Evolutionary conservation across 2,888 invertebrate species (phyloP), one percentile per base, ranked within the genome.

Genomic region (Anaspis maculata): DNA sequence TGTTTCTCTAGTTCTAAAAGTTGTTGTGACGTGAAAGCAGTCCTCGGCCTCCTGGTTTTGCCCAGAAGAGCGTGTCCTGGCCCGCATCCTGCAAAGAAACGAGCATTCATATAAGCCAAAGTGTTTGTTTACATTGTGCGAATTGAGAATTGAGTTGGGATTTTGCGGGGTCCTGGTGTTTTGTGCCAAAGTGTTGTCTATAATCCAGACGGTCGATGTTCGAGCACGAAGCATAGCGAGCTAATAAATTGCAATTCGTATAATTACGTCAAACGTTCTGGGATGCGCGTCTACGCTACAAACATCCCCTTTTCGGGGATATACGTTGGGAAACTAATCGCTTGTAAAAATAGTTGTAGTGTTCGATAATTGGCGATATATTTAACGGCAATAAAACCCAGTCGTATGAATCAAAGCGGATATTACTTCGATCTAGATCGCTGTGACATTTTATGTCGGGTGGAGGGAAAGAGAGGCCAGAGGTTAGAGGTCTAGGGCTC

Each of bases 1-100:
- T 98, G 97, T 64, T 95, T 89, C 69, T 98, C 98, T 57, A 98
- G 70, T 66, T 98, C 97, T 49, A 98, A 72, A 12, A 98, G 77
- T 59, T 98, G 98, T 61, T 98, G 97, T 0, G 74, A 89, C 2
- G 97, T 98, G 72, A 98, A 98, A 2, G 98, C 97, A 1, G 98
- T 98, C 37, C 98, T 74, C 0, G 98, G 98, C 45, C 98, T 74
- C 34, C 92, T 70, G 23, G 91, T 89, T 69, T 92, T 91, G 3
- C 87, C 85, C 38, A 85, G 67, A 22, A 85, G 72, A 1, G 89
- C 85, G 64, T 89, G 88, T 9, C 81, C 81, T 0, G 73, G 71
- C 7, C 72, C 70, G 54, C 73, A 73, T 49, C 73, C 73, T 74
- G 56, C 10, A 65, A 64, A 35, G 45, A 52, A n/a, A n/a, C n/a